Evolutionary conservation across 2,888 invertebrate species (phyloP).

Genomic region (Hypomecis atomaria): DNA sequence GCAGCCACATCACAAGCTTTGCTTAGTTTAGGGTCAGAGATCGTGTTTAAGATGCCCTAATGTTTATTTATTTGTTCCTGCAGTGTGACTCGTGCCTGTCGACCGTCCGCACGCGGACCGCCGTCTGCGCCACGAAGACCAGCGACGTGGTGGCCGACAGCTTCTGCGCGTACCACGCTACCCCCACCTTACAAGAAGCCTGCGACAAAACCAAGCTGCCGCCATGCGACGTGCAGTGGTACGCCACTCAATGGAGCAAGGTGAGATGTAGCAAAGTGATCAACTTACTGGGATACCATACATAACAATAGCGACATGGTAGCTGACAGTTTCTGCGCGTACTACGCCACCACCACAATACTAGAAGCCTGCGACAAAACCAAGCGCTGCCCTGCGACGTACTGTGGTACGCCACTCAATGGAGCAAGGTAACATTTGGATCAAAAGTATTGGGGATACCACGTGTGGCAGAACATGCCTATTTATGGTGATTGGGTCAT

Average conservation of each 20-base stretch:
- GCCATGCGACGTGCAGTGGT: conserved; percentile 93
- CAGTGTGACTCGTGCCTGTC: conserved; percentile 93
- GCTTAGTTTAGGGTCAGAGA: too few species aligned
- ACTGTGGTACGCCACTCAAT: conserved; percentile 96
- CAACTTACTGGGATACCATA: too few species aligned
- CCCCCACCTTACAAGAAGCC: conserved; percentile 86
- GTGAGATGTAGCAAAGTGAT: conserved; percentile 66
- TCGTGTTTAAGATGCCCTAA: background rate
- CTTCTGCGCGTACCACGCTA: conserved; percentile 87
- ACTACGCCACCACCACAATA: conserved; percentile 86
- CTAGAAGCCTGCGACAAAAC: conserved; percentile 87
- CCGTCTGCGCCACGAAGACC: conserved; percentile 89
- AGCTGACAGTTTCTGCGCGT: conserved; percentile 88
- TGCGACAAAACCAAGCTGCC: conserved; percentile 85
- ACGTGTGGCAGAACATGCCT: too few species aligned
- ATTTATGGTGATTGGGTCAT: too few species aligned
- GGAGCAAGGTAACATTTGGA: conserved; percentile 89
- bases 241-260: conserved; percentile 96
- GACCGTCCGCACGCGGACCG: conserved; percentile 88
- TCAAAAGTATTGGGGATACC: too few species aligned
- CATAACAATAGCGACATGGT: conserved; percentile 89
- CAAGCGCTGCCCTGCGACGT: conserved; percentile 87
- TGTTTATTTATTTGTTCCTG: background rate
- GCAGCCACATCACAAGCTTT: too few species aligned
- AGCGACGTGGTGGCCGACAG: conserved; percentile 88